phyloP scores from a whole-genome alignment of 1,140 invertebrate genomes.

The Psilanteris sp. region DNA sequence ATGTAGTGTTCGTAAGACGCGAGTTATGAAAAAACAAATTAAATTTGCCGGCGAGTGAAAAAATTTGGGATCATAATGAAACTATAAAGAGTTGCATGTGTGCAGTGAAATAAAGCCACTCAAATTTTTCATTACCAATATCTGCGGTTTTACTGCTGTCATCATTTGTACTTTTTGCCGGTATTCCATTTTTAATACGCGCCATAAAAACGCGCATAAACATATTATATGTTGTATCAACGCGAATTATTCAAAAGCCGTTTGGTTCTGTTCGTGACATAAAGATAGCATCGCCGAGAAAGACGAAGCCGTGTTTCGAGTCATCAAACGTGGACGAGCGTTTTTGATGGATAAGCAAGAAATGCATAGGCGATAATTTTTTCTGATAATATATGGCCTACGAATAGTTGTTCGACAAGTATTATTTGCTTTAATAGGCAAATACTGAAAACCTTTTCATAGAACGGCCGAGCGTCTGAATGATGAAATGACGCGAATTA shows the following conservation, averaged over 20 bases:
- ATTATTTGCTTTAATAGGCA: constrained; percentile 56
- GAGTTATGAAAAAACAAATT: constrained; percentile 29
- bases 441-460: constrained; percentile 19
- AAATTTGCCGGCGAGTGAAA: constrained; percentile 6
- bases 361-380: constrained; percentile 49
- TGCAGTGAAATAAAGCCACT: constrained; percentile 4
- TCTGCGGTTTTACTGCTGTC: constrained; percentile 18
- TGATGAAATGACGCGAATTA: constrained; percentile 32
- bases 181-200: constrained; percentile 42
- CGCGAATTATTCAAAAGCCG: constrained; percentile 24
- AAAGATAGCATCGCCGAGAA: constrained; percentile 37
- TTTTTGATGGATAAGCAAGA: constrained; percentile 40
- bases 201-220: constrained; percentile 39
- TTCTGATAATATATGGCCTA: constrained; percentile 37
- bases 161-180: constrained; percentile 20
- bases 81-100: constrained; percentile 1
- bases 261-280: constrained; percentile 9
- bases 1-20: too few species aligned
- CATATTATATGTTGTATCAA: constrained; percentile 25
- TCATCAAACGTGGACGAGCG: constrained; percentile 34
- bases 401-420: constrained; percentile 13
- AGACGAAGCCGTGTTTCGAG: constrained; percentile 27
- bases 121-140: constrained; percentile 17
- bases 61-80: constrained; percentile 1
- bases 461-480: constrained; percentile 8